Evolutionary conservation across 2,888 invertebrate genomes (phyloP).

Genomic region (Emmelina monodactyla): DNA sequence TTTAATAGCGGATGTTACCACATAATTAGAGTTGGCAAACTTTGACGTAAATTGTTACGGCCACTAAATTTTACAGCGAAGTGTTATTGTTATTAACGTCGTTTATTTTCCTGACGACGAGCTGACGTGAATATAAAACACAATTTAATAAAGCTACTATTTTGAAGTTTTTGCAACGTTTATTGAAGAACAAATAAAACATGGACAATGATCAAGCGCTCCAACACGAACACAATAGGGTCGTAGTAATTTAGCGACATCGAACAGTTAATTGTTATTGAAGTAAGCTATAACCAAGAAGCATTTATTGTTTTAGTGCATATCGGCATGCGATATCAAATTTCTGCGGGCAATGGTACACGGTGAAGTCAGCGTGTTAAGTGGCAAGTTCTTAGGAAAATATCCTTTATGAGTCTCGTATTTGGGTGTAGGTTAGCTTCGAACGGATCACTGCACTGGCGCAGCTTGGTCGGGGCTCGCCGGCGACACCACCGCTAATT

Average conservation of each 20-base stretch:
- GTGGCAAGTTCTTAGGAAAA: conserved; percentile 14
- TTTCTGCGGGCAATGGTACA: conserved; percentile 17
- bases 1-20: conserved; percentile 48
- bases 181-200: too few relatives aligned
- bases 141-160: too few relatives aligned
- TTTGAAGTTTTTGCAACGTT: too few relatives aligned
- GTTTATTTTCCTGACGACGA: too few relatives aligned
- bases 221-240: neutral
- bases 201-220: too few relatives aligned
- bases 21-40: conserved; percentile 36
- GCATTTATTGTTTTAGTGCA: conserved; percentile 17
- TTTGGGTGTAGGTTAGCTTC: conserved; percentile 21
- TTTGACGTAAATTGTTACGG: conserved; percentile 12
- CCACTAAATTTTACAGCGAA: conserved; percentile 3
- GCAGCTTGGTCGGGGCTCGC: conserved; percentile 31
- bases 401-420: conserved; percentile 22
- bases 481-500: conserved; percentile 62
- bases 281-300: conserved; percentile 14
- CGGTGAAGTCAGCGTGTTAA: conserved; percentile 14
- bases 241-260: neutral
- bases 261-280: conserved; percentile 9
- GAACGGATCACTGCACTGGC: conserved; percentile 16
- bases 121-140: too few relatives aligned
- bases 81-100: too few relatives aligned
- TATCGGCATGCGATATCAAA: conserved; percentile 18